Evolutionary conservation across 2,113 vertebrate genomes (phyloP).

Genomic region (Ranitomeya variabilis): DNA sequence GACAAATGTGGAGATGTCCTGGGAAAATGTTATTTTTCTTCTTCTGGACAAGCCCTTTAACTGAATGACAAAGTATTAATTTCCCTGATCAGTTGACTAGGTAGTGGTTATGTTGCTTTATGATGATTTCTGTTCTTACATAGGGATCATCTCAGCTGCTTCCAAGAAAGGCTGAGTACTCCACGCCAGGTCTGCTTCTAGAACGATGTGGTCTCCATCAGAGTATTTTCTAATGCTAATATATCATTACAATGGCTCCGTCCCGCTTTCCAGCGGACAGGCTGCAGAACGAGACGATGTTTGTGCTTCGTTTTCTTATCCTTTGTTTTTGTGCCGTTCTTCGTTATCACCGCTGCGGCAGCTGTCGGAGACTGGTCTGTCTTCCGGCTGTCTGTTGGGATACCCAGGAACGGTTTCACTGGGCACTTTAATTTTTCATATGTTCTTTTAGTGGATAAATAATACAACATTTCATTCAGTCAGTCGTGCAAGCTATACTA

Average conservation of each 20-base stretch:
- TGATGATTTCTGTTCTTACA: neutral
- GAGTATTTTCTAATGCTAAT: neutral
- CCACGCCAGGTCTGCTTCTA: neutral
- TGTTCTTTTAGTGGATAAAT: slow-evolving; percentile 24
- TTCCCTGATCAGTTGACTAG: neutral
- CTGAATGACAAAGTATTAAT: too few species aligned
- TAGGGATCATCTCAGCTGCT: neutral
- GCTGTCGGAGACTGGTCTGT: slow-evolving; percentile 3
- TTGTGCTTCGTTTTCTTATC: neutral
- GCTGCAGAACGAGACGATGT: neutral
- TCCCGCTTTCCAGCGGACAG: neutral
- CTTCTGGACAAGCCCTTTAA: too few species aligned
- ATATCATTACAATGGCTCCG: neutral
- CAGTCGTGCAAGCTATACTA: neutral
- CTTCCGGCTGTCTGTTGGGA: slow-evolving; percentile 24
- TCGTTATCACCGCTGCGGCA: slow-evolving; percentile 3
- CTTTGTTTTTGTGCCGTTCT: neutral
- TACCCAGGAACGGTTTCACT: slow-evolving; percentile 4
- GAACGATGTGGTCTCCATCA: neutral
- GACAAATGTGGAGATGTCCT: too few species aligned
- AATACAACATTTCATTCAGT: slow-evolving; percentile 30
- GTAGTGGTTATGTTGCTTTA: too few species aligned
- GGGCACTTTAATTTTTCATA: slow-evolving; percentile 29
- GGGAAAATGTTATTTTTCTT: too few species aligned
- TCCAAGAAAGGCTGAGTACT: neutral